Conservation (phyloP, 2,113 vertebrate species). For the Petroica traversi region DNA sequence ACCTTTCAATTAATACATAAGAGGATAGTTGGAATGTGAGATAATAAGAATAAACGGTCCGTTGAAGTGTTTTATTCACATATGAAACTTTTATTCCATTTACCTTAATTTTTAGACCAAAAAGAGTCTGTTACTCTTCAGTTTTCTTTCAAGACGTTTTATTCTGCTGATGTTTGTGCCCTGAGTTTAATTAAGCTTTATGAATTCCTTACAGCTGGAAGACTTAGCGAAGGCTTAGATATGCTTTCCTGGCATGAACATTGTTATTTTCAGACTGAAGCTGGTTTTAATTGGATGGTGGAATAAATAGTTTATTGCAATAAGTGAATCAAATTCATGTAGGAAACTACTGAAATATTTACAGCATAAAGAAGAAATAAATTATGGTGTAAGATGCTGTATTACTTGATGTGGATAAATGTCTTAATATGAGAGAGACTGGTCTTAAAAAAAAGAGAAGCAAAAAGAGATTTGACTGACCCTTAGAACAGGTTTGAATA, state of each 20-base stretch:
- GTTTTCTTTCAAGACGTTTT: not conserved
- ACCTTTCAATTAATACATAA: conserved; percentile 21
- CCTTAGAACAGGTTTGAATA: not conserved
- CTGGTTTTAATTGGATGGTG: not conserved
- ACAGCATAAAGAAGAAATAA: not conserved
- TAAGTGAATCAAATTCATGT: conserved; percentile 1
- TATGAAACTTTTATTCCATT: not conserved
- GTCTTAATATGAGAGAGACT: not conserved
- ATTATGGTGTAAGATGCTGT: not conserved
- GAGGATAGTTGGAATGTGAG: not conserved
- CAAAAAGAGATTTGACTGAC: not conserved
- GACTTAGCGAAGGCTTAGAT: conserved; percentile 24
- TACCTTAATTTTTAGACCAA: not conserved
- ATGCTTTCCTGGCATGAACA: not conserved
- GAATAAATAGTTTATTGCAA: conserved; percentile 2
- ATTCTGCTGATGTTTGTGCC: not conserved
- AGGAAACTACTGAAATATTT: conserved; percentile 48
- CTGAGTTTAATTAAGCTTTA: conserved; percentile 23
- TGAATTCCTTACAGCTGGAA: conserved; percentile 7
- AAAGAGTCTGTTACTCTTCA: not conserved
- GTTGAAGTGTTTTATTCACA: not conserved
- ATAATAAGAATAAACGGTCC: not conserved
- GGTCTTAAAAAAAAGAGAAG: not conserved
- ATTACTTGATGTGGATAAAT: not conserved
- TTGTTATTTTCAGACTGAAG: not conserved